phyloP scores from a whole-genome alignment of 1,140 invertebrate species.

The Lucilia sericata region DNA sequence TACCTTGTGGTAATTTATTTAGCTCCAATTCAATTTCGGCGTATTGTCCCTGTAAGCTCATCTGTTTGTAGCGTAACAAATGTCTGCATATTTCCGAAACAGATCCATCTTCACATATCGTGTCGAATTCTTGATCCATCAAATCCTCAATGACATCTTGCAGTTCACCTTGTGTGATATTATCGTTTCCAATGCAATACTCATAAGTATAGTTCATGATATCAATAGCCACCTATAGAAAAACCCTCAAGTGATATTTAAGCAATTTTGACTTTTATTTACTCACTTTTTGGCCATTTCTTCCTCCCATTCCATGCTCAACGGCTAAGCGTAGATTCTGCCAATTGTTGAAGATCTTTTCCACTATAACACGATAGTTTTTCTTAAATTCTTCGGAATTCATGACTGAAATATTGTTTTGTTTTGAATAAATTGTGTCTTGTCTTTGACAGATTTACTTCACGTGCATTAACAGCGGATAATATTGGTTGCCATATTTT shows the following conservation, averaged over 20 bases:
- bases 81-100: slow-evolving; percentile 70
- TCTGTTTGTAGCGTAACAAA: slow-evolving; percentile 67
- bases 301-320: slow-evolving; percentile 76
- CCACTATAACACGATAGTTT: slow-evolving; percentile 71
- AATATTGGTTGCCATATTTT: slow-evolving; percentile 1
- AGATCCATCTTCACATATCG: slow-evolving; percentile 75
- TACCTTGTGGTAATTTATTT: slow-evolving; percentile 63
- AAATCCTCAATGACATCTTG: slow-evolving; percentile 74
- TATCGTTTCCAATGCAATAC: slow-evolving; percentile 72
- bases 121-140: slow-evolving; percentile 76
- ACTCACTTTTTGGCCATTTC: slow-evolving; percentile 73
- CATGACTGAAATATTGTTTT: slow-evolving; percentile 23
- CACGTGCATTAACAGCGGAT: slow-evolving; percentile 26
- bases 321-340: slow-evolving; percentile 74
- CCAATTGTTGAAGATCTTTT: slow-evolving; percentile 76
- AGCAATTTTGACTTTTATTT: not conserved
- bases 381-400: slow-evolving; percentile 55
- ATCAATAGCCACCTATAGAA: slow-evolving; percentile 70
- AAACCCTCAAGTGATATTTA: not conserved
- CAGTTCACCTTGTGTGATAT: slow-evolving; percentile 71
- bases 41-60: slow-evolving; percentile 66
- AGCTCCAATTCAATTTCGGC: slow-evolving; percentile 65
- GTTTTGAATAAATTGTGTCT: slow-evolving; percentile 23
- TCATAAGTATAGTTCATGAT: slow-evolving; percentile 73
- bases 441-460: slow-evolving; percentile 2